Conservation (phyloP, 2,797 vertebrate species). For the Ptychobarbus kaznakovi region DNA sequence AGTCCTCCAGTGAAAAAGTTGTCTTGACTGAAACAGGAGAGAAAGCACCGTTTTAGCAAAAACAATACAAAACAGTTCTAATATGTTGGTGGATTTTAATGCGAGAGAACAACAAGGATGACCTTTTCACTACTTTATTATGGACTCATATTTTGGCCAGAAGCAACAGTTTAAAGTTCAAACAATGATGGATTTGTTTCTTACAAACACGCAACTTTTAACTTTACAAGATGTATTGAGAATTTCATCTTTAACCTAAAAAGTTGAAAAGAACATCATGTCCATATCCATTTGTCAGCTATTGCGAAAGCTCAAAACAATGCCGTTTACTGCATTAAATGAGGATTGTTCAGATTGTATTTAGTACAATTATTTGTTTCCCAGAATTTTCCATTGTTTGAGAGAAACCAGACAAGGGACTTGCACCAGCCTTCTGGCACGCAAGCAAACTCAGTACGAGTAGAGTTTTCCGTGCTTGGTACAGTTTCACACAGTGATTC, state of each 20-base stretch:
- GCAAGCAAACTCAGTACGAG: conserved; percentile 14
- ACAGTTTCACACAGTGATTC: conserved; percentile 46
- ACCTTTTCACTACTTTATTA: not conserved
- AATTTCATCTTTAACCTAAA: not conserved
- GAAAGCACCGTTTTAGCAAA: not conserved
- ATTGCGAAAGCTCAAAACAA: conserved; percentile 62
- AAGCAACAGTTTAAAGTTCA: not conserved
- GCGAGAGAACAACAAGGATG: not conserved
- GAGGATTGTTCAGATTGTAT: conserved; percentile 65
- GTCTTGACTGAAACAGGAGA: not conserved
- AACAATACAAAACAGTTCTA: not conserved
- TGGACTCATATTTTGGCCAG: not conserved
- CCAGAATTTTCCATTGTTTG: conserved; percentile 56
- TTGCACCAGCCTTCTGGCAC: conserved; percentile 63
- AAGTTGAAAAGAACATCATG: not conserved
- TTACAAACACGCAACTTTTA: not conserved
- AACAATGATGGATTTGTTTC: not conserved
- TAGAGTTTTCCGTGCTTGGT: conserved; percentile 56
- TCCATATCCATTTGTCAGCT: not conserved
- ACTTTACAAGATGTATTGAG: not conserved
- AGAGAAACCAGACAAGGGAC: conserved; percentile 48
- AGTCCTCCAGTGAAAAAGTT: too few species aligned
- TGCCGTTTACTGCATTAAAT: conserved; percentile 55
- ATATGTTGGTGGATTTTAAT: not conserved
- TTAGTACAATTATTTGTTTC: conserved; percentile 35